Percentiles rank a stretch among this genome's conserved stretches.
Evolutionary conservation across 2,113 vertebrate species (phyloP).

Genomic region (Montifringilla adamsi): DNA sequence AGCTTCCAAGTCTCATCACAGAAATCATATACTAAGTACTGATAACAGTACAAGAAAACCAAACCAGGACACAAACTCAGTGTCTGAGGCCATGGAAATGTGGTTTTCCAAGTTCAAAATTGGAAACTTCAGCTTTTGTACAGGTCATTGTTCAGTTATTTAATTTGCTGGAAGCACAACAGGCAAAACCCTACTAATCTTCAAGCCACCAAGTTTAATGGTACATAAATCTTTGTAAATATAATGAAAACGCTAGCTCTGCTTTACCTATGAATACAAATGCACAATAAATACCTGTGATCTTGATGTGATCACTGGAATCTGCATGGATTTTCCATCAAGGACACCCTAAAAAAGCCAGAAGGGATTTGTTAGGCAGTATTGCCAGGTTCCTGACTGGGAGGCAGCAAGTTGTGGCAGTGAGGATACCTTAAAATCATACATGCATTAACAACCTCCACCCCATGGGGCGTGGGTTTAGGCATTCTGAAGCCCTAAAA

Average conservation of each 20-base stretch:
- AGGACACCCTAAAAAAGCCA: conserved; percentile 66
- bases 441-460: background rate
- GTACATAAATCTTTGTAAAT: background rate
- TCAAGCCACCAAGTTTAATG: background rate
- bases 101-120: background rate
- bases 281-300: conserved; percentile 81
- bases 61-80: background rate
- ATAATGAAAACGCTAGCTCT: background rate
- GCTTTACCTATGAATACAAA: background rate
- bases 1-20: background rate
- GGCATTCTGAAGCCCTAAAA: background rate
- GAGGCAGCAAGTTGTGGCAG: background rate
- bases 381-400: background rate
- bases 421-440: background rate
- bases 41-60: background rate
- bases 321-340: conserved; percentile 78
- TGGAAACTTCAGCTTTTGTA: background rate
- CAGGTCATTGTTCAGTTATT: background rate
- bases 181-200: background rate
- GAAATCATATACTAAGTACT: background rate
- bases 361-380: background rate
- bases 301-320: conserved; percentile 86
- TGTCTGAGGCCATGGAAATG: background rate
- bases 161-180: background rate
- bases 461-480: background rate